phyloP scores from a whole-genome alignment of 2,113 vertebrate species.

The Marcusenius ussheri region DNA sequence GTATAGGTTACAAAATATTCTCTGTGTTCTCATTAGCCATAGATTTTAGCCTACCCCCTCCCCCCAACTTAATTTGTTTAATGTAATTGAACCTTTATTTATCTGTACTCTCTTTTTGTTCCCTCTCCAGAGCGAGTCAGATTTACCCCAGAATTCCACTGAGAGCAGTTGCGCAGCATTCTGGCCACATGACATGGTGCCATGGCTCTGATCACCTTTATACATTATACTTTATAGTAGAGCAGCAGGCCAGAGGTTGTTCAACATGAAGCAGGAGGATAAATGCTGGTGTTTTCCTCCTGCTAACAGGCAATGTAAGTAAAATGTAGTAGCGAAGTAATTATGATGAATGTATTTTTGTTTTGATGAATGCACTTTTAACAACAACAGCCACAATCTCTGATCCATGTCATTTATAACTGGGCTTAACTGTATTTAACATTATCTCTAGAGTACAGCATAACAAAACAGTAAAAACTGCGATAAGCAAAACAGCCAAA shows the following conservation, averaged over 20 bases:
- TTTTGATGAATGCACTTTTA: not conserved
- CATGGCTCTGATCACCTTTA: too few species aligned
- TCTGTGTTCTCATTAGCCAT: too few species aligned
- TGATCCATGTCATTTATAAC: not conserved
- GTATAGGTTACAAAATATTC: too few species aligned
- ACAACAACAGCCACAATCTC: not conserved
- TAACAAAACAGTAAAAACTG: not conserved
- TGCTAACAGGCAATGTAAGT: not conserved
- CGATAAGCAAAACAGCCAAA: not conserved
- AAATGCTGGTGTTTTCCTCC: not conserved
- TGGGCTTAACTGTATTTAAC: not conserved
- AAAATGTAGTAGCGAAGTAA: not conserved
- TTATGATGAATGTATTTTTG: not conserved
- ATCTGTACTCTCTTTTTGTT: too few species aligned
- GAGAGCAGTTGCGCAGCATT: too few species aligned
- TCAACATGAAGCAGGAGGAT: not conserved
- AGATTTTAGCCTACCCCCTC: too few species aligned
- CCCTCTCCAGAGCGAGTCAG: too few species aligned
- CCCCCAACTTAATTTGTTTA: too few species aligned
- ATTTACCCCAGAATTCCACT: too few species aligned
- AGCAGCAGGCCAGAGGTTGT: not conserved
- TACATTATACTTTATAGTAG: not conserved
- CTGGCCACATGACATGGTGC: too few species aligned
- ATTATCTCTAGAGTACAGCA: not conserved
- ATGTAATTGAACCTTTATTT: too few species aligned